Base-by-base conservation (phyloP, 2,797 vertebrate genomes). In the Silurus lanzhouensis region DNA sequence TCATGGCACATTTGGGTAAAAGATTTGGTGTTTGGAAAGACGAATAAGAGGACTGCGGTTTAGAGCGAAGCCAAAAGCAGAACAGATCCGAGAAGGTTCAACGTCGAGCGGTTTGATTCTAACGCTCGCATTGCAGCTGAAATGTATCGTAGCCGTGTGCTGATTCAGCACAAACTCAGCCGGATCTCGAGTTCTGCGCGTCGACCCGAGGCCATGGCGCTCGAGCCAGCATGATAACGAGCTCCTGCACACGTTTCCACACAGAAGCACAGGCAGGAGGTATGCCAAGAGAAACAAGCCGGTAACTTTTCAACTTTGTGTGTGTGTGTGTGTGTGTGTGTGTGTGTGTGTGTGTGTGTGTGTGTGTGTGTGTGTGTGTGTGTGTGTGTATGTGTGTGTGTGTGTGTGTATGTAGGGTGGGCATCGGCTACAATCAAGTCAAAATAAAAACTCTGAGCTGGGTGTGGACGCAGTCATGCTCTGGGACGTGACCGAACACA, bases 401-500 rank as follows among this genome's bases (percentile, higher is more conserved):
- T 1, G 25, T 4, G n/a, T 17, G 22, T 31, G 44, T 3, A 63
- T n/a, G 77, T 67, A 82, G 67, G 27, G 67, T 66, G 75, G 82
- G 79, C 87, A 86, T 86, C 74, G 66, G 64, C 84, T 83, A 15
- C 44, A 86, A 61, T 86, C 84, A 63, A 83, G 67, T 67, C 84
- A 89, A 80, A 89, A 88, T 84, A 88, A 87, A 88, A 83, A 61
- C 25, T 78, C 22, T 19, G 25, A 17, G 48, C 81, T 52, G 87
- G 84, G 87, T 66, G 87, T 83, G 87, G 87, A 75, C 22, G 61
- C 63, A 64, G 58, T 81, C 67, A 6, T 1, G 46, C 83, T 83
- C 70, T 6, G 78, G 85, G 90, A 94, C 91, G 91, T 94, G 93
- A 93, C 92, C 87, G 70, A 88, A 71, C 85, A 67, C 87, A 90